Base-by-base conservation (phyloP, 2,113 vertebrate species). In the Callaeas wilsoni region DNA sequence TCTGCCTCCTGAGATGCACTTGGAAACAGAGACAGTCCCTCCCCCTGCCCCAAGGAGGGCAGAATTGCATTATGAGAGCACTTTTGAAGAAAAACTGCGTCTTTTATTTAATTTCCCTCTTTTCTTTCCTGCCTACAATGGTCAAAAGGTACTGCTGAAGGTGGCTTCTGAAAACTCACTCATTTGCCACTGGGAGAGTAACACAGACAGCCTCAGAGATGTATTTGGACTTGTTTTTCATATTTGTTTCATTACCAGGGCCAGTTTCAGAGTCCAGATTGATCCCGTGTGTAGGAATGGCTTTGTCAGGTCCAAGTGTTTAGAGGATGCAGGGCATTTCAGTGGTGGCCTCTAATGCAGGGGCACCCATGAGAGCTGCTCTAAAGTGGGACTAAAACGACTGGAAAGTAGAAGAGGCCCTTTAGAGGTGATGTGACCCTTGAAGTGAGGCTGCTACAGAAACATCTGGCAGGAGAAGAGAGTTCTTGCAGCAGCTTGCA, bases 401-500 rank as follows among this genome's bases (percentile, higher is more conserved):
- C 41, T 56, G 63, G 22, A 53, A 73, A n/a, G 42, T n/a, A 56
- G 49, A 62, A 49, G n/a, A 89, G 26, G 49, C 44, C 7, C 23
- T 68, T 75, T n/a, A 56, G 46, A 82, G 37, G 14, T 49, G 9
- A 41, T 35, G 32, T 64, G 84, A 67, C 44, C 79, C 50, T 37
- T 67, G 22, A 81, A 89, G 4, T 60, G 63, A 64, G 44, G 25
- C 84, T 78, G 35, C 52, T 95, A 32, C 53, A 91, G 33, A 39
- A 78, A 60, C 9, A 27, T 53, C 67, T 78, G 84, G 37, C 52
- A 81, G 77, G 47, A 91, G 64, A 65, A 47, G 3, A 56, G 53
- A 50, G 32, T 70, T 90, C 94, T 74, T 90, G 79, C 85, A 73
- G 63, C 52, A 84, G 85, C 74, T 81, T 87, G 81, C 82, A 75